Evolutionary conservation across 2,113 vertebrate genomes (phyloP).

Genomic region (Prolemur simus): DNA sequence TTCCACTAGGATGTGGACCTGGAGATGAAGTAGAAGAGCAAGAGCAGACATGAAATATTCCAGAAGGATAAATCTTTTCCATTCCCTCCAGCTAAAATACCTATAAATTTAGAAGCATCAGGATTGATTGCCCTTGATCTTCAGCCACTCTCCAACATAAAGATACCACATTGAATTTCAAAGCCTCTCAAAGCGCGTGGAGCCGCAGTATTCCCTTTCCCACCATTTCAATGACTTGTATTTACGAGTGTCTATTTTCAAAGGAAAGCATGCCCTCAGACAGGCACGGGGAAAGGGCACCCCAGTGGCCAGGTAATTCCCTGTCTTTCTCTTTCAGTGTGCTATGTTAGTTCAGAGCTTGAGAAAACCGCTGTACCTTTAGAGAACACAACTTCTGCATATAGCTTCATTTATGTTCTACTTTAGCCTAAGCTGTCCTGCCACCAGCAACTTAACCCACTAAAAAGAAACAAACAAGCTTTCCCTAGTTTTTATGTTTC

Average conservation of each 20-base stretch:
- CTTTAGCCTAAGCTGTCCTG: conserved; percentile 36
- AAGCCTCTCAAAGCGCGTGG: conserved; percentile 47
- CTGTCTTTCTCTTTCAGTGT: conserved; percentile 64
- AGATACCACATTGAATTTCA: conserved; percentile 23
- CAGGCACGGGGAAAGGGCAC: conserved; percentile 56
- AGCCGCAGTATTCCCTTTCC: conserved; percentile 51
- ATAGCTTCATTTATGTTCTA: conserved; percentile 55
- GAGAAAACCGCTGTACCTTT: conserved; percentile 29
- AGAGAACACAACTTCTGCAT: conserved; percentile 59
- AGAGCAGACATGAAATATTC: not conserved
- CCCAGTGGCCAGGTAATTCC: conserved; percentile 54
- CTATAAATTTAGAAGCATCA: conserved; percentile 65
- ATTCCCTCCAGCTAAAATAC: not conserved
- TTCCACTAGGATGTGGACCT: not conserved
- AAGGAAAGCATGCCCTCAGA: conserved; percentile 74
- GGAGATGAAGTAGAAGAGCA: not conserved
- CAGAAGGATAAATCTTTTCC: conserved; percentile 59
- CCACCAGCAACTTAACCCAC: not conserved
- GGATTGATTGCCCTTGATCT: conserved; percentile 70
- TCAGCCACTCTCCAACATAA: conserved; percentile 61
- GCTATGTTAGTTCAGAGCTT: conserved; percentile 63
- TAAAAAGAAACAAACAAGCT: not conserved
- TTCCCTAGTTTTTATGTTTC: conserved; percentile 44
- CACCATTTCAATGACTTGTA: conserved; percentile 68
- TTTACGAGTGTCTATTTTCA: conserved; percentile 77